These are phyloP conservation scores for Bubo blakistoni DNA, from an alignment of 2,113 vertebrate species.

Conservation along the genomic window DNA sequence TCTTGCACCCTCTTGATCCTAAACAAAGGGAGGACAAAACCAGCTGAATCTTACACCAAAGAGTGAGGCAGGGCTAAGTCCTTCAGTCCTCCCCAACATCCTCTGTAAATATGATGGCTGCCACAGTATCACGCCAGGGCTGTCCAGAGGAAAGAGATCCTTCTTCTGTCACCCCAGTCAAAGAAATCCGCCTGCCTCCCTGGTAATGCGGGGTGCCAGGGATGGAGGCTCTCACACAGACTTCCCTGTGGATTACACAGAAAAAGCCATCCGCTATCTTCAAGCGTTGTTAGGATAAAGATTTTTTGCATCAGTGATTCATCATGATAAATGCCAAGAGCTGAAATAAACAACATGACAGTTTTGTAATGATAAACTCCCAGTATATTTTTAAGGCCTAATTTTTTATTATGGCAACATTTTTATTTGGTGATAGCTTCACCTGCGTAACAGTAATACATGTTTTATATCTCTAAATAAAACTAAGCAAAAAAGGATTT, in stretches of 20 bases:
- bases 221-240: not conserved
- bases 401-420: not conserved
- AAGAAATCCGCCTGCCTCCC: not conserved
- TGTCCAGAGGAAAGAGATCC: not conserved
- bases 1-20: not conserved
- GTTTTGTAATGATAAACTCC: not conserved
- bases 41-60: not conserved
- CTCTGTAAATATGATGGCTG: rapidly evolving
- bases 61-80: not conserved
- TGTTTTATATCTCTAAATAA: constrained; percentile 3
- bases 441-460: not conserved
- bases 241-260: not conserved
- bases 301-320: not conserved
- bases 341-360: constrained; percentile 22
- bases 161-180: not conserved
- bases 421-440: not conserved
- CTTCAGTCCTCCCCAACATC: rapidly evolving
- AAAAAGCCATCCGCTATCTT: not conserved
- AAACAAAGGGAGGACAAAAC: not conserved
- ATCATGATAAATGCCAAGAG: not conserved
- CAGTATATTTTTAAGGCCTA: not conserved
- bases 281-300: not conserved
- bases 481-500: not conserved
- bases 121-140: not conserved
- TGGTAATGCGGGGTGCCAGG: rapidly evolving